Percentiles rank a stretch among this genome's conserved stretches.
Evolutionary conservation across 30 jellyfish, hydroid and myxozoan genomes (phyloP).

Genomic region (Turritopsis rubra): DNA sequence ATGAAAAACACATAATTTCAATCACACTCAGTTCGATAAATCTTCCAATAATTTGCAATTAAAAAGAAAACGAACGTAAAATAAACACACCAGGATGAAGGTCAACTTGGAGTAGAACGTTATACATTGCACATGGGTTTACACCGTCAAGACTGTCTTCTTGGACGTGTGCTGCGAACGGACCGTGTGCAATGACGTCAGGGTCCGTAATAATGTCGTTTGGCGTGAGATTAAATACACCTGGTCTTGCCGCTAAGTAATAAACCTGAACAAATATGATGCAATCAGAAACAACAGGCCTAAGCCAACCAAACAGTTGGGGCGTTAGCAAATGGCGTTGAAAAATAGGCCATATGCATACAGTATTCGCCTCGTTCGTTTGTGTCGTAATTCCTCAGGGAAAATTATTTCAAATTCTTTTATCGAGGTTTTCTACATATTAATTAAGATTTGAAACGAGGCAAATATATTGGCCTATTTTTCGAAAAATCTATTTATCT

Average conservation of each 20-base stretch:
- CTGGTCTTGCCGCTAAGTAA: constrained; percentile 28
- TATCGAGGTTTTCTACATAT: too few species aligned
- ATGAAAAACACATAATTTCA: not conserved
- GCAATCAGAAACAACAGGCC: too few species aligned
- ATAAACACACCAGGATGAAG: constrained; percentile 24
- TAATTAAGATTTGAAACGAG: too few species aligned
- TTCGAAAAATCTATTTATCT: too few species aligned
- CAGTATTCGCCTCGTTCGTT: too few species aligned
- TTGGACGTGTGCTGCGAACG: constrained; percentile 13
- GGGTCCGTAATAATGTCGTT: constrained; percentile 38
- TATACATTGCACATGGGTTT: constrained; percentile 41
- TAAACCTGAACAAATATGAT: constrained; percentile 21
- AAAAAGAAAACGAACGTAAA: not conserved
- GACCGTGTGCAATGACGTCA: constrained; percentile 34
- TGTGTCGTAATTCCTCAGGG: too few species aligned
- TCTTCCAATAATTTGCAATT: not conserved
- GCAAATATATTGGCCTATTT: too few species aligned
- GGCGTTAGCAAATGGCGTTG: too few species aligned
- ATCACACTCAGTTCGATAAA: not conserved
- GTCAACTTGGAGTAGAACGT: constrained; percentile 39
- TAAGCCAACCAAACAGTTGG: too few species aligned
- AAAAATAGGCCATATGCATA: too few species aligned
- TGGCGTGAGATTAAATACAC: constrained; percentile 26
- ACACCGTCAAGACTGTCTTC: constrained; percentile 34
- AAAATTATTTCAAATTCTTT: too few species aligned